phyloP scores from a whole-genome alignment of 2,888 invertebrate genomes.

The Ceraclea dissimilis region DNA sequence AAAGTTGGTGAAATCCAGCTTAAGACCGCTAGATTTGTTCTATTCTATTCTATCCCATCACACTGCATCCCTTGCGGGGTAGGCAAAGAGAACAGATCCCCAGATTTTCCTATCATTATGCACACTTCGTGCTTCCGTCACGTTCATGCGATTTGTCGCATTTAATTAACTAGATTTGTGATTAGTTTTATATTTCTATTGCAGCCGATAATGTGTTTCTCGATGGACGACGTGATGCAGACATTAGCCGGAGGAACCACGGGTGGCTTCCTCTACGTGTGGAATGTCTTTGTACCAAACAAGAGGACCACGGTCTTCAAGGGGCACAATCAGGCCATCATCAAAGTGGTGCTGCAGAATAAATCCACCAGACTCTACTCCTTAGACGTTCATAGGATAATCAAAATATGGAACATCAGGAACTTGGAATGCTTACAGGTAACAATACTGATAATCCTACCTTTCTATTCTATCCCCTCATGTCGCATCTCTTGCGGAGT shows the following conservation, averaged over 20 bases:
- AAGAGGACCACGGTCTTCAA: conserved; percentile 53
- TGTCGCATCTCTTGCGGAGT: not conserved
- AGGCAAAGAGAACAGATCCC: too few species aligned
- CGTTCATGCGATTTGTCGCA: too few species aligned
- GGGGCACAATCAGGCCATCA: conserved; percentile 66
- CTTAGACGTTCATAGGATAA: conserved; percentile 59
- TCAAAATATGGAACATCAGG: conserved; percentile 72
- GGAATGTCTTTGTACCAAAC: conserved; percentile 72
- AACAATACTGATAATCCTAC: not conserved
- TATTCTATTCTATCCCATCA: too few species aligned
- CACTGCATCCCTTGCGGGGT: too few species aligned
- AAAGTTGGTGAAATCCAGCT: too few species aligned
- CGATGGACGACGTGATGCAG: not conserved
- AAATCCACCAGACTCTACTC: conserved; percentile 61
- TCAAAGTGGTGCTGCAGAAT: conserved; percentile 59
- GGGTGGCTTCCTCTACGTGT: conserved; percentile 36
- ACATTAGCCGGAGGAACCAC: not conserved
- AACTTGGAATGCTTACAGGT: conserved; percentile 61
- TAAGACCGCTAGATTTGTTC: too few species aligned
- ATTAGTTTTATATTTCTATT: too few species aligned
- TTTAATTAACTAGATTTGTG: too few species aligned
- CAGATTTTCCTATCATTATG: too few species aligned
- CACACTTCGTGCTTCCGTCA: too few species aligned
- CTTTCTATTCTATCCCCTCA: not conserved
- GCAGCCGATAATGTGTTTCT: not conserved